Base-by-base conservation (phyloP, 2,797 vertebrate genomes). In the Acrossocheilus wenchowensis region DNA sequence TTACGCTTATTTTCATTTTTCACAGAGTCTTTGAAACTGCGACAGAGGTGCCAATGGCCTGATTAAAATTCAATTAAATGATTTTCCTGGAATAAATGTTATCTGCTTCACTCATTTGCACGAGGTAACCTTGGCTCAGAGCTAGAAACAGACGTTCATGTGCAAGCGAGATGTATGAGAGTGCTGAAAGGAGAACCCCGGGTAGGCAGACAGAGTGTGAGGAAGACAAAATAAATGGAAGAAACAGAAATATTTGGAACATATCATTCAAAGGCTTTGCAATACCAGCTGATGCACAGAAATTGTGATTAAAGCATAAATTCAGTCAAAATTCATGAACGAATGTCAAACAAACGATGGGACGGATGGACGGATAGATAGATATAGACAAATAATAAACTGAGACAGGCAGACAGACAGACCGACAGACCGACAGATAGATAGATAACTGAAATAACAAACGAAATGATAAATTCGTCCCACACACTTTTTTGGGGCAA, bases 81-180 rank as follows among this genome's bases (percentile, higher is more conserved):
- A 84, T 87, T 87, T 87, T 84, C 94, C 94, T 94, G 92, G 94
- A 95, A 94, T 93, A 94, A 95, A 93, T 90, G 90, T 93, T 94
- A 94, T 95, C 93, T 90, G 89, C 84, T 17, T 87, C n/a, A 86
- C 94, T 94, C 91, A 94, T 94, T 94, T 94, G 93, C 94, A 95
- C 91, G 93, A 87, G 83, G 88, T 92, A 93, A 95, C 94, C 94
- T 95, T 95, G 94, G 88, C 79, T 68, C 23, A 84, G 45, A 23
- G 68, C 34, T 36, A 21, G 78, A 79, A 91, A 92, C 93, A 91
- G 89, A 92, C 90, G 87, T 82, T 74, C 43, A 34, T 88, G 87
- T 89, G 92, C 88, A 6, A 85, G 80, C 50, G 2, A 91, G 90
- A 88, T 71, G 88, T 88, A 90, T 89, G 86, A 12, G 34, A 92